A percentile compares a stretch with the other conserved stretches of the same genome.
Conservation (phyloP, 2,113 vertebrate genomes). For the Mirounga angustirostris region DNA sequence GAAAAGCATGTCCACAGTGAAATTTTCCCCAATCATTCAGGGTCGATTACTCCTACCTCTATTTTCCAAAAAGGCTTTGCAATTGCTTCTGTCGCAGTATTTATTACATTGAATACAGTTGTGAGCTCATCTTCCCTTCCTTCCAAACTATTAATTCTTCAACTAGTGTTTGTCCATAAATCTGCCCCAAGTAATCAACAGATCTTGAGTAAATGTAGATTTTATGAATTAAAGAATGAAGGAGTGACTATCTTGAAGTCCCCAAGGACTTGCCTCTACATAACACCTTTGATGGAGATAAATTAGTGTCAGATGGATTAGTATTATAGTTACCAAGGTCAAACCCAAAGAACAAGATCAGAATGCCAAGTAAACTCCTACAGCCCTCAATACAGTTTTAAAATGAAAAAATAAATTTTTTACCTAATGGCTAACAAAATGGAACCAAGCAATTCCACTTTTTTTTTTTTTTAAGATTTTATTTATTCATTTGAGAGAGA, state of each 20-base stretch:
- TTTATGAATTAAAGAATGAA: conserved; percentile 39
- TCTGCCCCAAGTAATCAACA: conserved; percentile 6
- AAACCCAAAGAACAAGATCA: neutral
- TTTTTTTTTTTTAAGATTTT: neutral
- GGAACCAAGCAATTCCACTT: neutral
- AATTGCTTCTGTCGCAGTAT: neutral
- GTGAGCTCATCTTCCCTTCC: neutral
- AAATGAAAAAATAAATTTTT: neutral
- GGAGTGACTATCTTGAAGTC: neutral
- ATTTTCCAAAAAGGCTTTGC: neutral
- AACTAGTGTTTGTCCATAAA: neutral
- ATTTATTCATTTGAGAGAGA: neutral
- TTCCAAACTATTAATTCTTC: neutral
- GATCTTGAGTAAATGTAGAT: conserved; percentile 15
- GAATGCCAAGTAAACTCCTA: neutral
- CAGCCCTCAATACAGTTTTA: neutral
- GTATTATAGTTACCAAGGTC: neutral
- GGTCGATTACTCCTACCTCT: neutral
- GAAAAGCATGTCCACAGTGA: neutral
- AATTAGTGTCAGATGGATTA: neutral
- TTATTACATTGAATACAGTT: neutral
- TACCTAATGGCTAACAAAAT: conserved; percentile 30
- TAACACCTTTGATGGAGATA: neutral
- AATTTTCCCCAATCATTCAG: neutral
- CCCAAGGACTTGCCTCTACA: neutral